Evolutionary conservation across 2,113 vertebrate species (phyloP).

Genomic region (Sapajus apella): DNA sequence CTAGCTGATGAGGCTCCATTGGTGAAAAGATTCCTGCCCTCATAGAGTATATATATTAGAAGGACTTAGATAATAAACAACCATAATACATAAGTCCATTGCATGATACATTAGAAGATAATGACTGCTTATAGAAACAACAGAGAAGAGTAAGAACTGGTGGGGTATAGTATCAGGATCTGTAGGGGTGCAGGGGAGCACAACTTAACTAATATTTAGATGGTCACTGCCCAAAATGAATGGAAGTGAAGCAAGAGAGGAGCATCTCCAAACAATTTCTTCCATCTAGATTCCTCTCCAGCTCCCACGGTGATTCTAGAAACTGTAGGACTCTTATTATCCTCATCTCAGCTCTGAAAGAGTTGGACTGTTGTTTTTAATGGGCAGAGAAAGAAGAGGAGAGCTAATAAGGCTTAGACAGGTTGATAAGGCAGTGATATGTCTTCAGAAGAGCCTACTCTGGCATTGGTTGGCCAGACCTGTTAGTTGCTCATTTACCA

Average conservation of each 20-base stretch:
- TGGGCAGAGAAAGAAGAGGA: background rate
- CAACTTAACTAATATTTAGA: background rate
- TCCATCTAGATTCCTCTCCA: background rate
- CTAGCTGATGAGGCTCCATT: background rate
- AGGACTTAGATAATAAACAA: background rate
- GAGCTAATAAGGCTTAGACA: background rate
- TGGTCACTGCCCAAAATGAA: background rate
- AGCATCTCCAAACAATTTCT: background rate
- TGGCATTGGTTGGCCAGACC: background rate
- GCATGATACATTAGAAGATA: background rate
- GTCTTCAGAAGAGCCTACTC: background rate
- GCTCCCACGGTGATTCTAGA: background rate
- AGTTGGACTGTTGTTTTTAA: background rate
- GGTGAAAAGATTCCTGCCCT: background rate
- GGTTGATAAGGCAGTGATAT: background rate
- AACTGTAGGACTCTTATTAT: background rate
- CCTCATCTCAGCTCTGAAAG: background rate
- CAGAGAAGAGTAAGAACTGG: background rate
- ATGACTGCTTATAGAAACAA: background rate
- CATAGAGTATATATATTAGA: background rate
- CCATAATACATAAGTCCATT: background rate
- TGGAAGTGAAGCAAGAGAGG: background rate
- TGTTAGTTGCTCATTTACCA: background rate
- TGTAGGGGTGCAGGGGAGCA: background rate
- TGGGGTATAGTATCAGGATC: background rate